Percentiles rank a stretch among this genome's conserved stretches.
Evolutionary conservation across 2,797 vertebrate genomes (phyloP).

Genomic region (Neopelma chrysocephalum): DNA sequence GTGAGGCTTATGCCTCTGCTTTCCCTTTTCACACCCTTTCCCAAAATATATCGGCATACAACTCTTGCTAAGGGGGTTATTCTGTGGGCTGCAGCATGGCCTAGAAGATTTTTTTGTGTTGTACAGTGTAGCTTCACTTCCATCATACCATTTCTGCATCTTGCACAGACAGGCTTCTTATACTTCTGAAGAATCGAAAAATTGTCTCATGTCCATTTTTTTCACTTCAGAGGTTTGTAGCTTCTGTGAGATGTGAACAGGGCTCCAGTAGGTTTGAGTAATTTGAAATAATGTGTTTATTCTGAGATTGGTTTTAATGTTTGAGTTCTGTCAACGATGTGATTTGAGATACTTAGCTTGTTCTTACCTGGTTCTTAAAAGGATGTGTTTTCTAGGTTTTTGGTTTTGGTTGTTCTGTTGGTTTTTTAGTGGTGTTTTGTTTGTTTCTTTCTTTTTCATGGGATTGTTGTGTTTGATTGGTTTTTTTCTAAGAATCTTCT

Average conservation of each 20-base stretch:
- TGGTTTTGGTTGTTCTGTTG: background rate
- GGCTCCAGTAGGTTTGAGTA: background rate
- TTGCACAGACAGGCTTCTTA: background rate
- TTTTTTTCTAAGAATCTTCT: background rate
- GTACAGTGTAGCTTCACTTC: background rate
- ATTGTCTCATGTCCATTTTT: background rate
- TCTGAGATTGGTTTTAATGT: background rate
- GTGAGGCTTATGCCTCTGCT: background rate
- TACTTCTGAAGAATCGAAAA: background rate
- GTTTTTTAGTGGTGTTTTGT: background rate
- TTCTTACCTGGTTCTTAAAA: background rate
- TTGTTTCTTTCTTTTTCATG: background rate
- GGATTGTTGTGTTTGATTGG: background rate
- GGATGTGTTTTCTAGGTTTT: background rate
- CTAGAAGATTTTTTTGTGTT: background rate
- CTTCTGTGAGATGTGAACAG: background rate
- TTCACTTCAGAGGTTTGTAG: background rate
- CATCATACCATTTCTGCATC: background rate
- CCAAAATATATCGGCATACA: accelerated
- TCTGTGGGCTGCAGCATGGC: background rate
- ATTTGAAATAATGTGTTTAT: background rate
- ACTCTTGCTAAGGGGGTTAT: background rate
- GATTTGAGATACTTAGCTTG: background rate
- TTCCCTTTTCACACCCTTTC: background rate
- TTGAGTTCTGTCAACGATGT: background rate